Base-by-base conservation (phyloP, 1,140 invertebrate genomes). In the Drosophila truncata region DNA sequence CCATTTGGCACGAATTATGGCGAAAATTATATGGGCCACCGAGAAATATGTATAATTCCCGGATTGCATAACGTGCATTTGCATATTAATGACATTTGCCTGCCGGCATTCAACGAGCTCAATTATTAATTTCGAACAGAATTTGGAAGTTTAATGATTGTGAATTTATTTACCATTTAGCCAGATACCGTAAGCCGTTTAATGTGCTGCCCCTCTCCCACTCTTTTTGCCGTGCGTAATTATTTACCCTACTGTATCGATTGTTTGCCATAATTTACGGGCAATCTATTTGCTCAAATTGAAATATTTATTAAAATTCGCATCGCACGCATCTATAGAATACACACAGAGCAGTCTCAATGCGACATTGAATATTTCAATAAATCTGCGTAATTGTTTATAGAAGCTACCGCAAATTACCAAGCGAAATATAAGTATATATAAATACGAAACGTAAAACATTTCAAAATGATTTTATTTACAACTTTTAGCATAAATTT, bases 381-480 rank as follows among this genome's bases (percentile, higher is more conserved):
- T 70, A 75, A 79, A 65, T 86, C 61, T 69, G 65, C 59, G 63
- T 78, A 74, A 77, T 85, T 78, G 73, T 75, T 74, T 80, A 65
- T 59, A 80, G 76, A 77, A 77, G 76, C 78, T 79, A 87, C 49
- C 39, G 16, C 50, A 78, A 72, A 33, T 66, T 59, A 72, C 23
- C 41, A 60, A 64, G 23, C 67, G 39, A 16, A 78, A 50, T 50
- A 50, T 50, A 31, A 31, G 60, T 72, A 73, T 64, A 59, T 25
- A 33, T 20, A 50, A 14, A 52, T 23, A 57, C 42, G 25, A 59
- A 67, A 33, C 54, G 57, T 59, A 52, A 71, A 83, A 87, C 72
- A 78, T 71, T 88, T 88, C 77, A 80, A 83, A 59, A 80, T 49
- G 74, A 87, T 88, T 87, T 87, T 87, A 84, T 88, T 87, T 88